Evolutionary conservation across 2,113 vertebrate genomes (phyloP).

Genomic region (Scomber scombrus): DNA sequence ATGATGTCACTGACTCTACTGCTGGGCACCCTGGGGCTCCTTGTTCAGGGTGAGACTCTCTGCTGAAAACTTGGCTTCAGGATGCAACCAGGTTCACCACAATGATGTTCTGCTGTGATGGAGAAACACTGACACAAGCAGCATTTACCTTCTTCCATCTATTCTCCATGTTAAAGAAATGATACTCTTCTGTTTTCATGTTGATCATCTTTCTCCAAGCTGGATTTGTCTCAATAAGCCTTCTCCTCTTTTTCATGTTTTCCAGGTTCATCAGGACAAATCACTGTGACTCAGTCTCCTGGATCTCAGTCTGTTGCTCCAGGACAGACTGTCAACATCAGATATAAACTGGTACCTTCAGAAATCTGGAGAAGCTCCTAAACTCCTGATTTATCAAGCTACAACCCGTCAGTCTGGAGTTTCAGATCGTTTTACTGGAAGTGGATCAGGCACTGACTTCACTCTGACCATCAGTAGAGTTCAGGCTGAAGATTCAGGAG

Average conservation of each 20-base stretch:
- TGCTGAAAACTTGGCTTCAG: slow-evolving; percentile 5
- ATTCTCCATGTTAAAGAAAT: too few species aligned
- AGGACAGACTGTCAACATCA: neutral
- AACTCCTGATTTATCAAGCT: slow-evolving; percentile 7
- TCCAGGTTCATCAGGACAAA: slow-evolving; percentile 12
- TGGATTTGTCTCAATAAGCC: slow-evolving; percentile 1
- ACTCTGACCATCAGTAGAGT: slow-evolving; percentile 28
- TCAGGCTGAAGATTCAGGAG: too few species aligned
- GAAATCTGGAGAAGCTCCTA: neutral
- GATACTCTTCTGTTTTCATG: neutral
- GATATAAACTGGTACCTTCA: too few species aligned
- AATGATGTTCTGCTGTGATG: slow-evolving; percentile 20
- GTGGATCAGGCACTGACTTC: neutral
- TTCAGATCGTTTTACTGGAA: slow-evolving; percentile 4
- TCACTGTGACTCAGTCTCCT: slow-evolving; percentile 20
- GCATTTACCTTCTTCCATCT: too few species aligned
- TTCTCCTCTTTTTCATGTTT: slow-evolving; percentile 5
- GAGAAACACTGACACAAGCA: too few species aligned
- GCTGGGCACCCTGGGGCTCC: too few species aligned
- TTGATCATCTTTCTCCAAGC: neutral
- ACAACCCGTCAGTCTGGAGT: neutral
- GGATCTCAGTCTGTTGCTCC: slow-evolving; percentile 7
- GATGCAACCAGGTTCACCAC: neutral
- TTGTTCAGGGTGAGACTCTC: slow-evolving; percentile 28
- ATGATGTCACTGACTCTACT: too few species aligned